Conservation (phyloP, 2,888 invertebrate species). For the Dorcus hopei region DNA sequence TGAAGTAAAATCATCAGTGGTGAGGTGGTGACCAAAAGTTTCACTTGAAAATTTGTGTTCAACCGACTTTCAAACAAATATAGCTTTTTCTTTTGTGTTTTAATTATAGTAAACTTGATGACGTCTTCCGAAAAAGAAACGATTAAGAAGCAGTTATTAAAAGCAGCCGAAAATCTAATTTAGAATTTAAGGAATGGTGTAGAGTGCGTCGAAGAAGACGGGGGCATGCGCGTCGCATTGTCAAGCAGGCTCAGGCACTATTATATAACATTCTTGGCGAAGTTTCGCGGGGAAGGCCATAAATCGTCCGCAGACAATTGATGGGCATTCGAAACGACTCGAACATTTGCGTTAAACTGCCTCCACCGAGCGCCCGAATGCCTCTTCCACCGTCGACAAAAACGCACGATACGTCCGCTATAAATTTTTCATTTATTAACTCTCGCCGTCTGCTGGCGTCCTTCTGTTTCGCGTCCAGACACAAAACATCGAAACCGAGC, state of each 20-base stretch:
- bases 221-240: background rate
- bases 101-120: too few species aligned
- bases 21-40: too few species aligned
- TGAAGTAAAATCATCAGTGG: too few species aligned
- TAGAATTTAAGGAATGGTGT: slow-evolving; percentile 2
- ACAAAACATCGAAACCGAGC: background rate
- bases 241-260: slow-evolving; percentile 1
- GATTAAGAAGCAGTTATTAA: background rate
- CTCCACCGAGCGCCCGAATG: background rate
- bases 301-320: slow-evolving; percentile 3
- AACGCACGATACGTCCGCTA: background rate
- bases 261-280: slow-evolving; percentile 3
- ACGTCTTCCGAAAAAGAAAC: too few species aligned
- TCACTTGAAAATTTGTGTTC: too few species aligned
- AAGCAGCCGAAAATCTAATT: background rate
- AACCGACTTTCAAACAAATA: too few species aligned
- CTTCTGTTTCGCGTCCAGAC: background rate
- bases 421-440: background rate
- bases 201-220: background rate
- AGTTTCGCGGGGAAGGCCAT: slow-evolving; percentile 1
- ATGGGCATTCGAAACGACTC: slow-evolving; percentile 1
- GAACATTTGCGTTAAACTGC: slow-evolving; percentile 3
- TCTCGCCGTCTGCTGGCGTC: background rate
- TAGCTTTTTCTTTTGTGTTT: too few species aligned
- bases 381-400: background rate